Evolutionary conservation across 2,797 vertebrate species (phyloP), one percentile per base, ranked within the genome.

Genomic region (Melopsittacus undulatus): DNA sequence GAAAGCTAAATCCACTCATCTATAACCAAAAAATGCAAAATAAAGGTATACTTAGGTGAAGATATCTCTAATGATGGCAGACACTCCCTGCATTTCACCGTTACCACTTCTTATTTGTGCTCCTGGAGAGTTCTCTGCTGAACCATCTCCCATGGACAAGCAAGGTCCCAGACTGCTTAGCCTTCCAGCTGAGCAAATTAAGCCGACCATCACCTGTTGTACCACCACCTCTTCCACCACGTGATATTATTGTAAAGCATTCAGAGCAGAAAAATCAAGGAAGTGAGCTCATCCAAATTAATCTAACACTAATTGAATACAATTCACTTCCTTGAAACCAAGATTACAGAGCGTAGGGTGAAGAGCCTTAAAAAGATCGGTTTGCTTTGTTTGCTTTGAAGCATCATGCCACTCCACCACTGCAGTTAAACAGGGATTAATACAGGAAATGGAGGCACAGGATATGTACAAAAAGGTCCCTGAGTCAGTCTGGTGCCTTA

Each of bases 131-230:
- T 4, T 52, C 46, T 18, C 32, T 46, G 66, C 17, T 8, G 5
- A 86, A 18, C n/a, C 1, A 2, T 5, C 11, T 76, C 72, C 18
- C 17, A 80, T 5, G n/a, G 72, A 68, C 4, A 61, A 86, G 32
- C 12, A 48, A n/a, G 5, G 18, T 59, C 26, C 10, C 14, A 81
- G 38, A 32, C 38, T n/a, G 16, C 61, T 54, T 5, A 73, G 38
- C 48, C 9, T 59, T 77, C 43, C 77, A 56, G 23, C 21, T 57
- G 49, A 62, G 19, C 22, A 45, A 68, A 88, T 68, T 30, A 36
- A 86, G 48, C 9, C 34, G 11, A 21, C 36, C 15, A 26, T 0
- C 10, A 32, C 40, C 13, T 26, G 22, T 23, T 1, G 0, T 11
- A 43, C 26, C 23, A 8, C 48, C 68, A 74, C 9, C 12, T 74